These are phyloP conservation scores for Elmis aenea DNA, from an alignment of 2,888 invertebrate genomes.

Conservation along the genomic window DNA sequence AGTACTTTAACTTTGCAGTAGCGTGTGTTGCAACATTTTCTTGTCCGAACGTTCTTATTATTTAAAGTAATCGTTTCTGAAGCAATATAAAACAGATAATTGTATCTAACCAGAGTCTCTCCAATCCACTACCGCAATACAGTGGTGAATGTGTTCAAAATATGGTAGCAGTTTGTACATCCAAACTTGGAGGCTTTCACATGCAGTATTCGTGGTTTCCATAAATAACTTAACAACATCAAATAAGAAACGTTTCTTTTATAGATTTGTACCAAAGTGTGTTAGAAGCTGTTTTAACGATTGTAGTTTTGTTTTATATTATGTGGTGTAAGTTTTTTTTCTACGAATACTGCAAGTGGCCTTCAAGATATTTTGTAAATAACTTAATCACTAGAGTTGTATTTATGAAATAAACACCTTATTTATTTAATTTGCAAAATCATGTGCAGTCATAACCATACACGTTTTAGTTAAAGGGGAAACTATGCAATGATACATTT, in stretches of 20 bases:
- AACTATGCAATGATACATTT: slow-evolving; percentile 27
- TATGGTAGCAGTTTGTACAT: slow-evolving; percentile 32
- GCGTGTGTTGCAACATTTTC: too few species aligned
- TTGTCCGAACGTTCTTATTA: too few species aligned
- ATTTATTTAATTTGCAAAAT: slow-evolving; percentile 34
- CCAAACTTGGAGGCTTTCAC: slow-evolving; percentile 17
- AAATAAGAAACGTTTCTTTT: too few species aligned
- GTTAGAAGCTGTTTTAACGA: too few species aligned
- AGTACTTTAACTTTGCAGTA: too few species aligned
- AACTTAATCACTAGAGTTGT: slow-evolving; percentile 33
- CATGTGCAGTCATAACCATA: slow-evolving; percentile 31
- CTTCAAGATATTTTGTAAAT: slow-evolving; percentile 31
- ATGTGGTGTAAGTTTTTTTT: not conserved
- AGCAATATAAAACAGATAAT: not conserved
- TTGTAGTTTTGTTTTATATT: not conserved
- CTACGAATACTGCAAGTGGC: slow-evolving; percentile 17
- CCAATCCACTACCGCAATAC: slow-evolving; percentile 34
- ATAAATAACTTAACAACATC: too few species aligned
- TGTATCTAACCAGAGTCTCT: slow-evolving; percentile 30
- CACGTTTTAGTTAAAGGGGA: slow-evolving; percentile 29
- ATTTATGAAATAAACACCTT: slow-evolving; percentile 33
- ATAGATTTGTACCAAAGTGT: too few species aligned
- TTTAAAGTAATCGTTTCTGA: too few species aligned
- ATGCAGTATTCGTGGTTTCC: slow-evolving; percentile 17
- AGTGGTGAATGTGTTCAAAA: slow-evolving; percentile 38